These are phyloP conservation scores for Habroteleia sp. DNA, from an alignment of 2,888 invertebrate genomes.

Conservation along the genomic window DNA sequence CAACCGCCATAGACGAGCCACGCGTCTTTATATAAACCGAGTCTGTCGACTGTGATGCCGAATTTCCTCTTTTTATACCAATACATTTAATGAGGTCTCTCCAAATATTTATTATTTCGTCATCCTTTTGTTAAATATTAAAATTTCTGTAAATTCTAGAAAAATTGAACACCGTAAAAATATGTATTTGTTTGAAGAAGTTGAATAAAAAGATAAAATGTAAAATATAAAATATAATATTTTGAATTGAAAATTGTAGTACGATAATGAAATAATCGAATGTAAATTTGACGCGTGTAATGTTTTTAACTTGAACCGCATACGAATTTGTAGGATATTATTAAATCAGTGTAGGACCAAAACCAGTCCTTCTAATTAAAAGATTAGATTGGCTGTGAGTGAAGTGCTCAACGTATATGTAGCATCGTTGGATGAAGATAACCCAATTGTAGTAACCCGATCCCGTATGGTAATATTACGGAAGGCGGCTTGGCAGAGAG, in stretches of 20 bases:
- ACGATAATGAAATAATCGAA: constrained; percentile 13
- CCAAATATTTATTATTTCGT: constrained; percentile 49
- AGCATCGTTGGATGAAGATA: constrained; percentile 68
- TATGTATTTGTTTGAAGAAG: too few relatives aligned
- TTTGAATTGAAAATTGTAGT: not conserved
- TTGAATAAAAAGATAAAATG: too few relatives aligned
- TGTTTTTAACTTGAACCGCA: constrained; percentile 22
- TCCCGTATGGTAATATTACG: constrained; percentile 79
- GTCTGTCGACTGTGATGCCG: constrained; percentile 45
- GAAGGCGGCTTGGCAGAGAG: constrained; percentile 66
- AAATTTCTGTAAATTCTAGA: not conserved
- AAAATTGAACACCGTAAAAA: too few relatives aligned
- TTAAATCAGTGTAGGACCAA: constrained; percentile 53
- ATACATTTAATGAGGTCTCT: constrained; percentile 41
- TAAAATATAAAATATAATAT: too few relatives aligned
- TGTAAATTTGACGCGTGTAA: constrained; percentile 20
- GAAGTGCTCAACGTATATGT: constrained; percentile 63
- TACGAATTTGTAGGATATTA: constrained; percentile 41
- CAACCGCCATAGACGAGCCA: constrained; percentile 78
- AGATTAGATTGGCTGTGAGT: constrained; percentile 61
- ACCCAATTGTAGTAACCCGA: constrained; percentile 80
- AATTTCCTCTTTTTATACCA: constrained; percentile 31
- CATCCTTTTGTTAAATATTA: constrained; percentile 12
- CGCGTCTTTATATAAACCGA: constrained; percentile 70
- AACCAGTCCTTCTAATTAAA: constrained; percentile 63